phyloP scores from a whole-genome alignment of 2,113 vertebrate genomes.

The Phyllostomus hastatus region DNA sequence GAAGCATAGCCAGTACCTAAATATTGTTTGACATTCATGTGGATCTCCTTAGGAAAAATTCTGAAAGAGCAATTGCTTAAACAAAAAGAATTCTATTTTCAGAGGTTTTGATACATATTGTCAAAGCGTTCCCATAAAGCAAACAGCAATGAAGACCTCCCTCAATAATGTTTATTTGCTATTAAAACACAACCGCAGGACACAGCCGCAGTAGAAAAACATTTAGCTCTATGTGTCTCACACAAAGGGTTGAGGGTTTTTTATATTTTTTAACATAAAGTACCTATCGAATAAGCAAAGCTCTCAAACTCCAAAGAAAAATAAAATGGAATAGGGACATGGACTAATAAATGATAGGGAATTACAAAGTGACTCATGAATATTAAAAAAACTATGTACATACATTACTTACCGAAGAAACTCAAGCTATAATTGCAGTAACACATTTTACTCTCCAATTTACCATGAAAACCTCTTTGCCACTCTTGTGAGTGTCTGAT shows the following conservation, averaged over 20 bases:
- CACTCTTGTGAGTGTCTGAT: neutral
- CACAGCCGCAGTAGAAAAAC: neutral
- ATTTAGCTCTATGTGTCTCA: neutral
- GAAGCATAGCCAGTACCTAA: neutral
- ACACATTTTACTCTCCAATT: constrained; percentile 13
- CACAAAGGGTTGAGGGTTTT: neutral
- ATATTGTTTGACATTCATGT: neutral
- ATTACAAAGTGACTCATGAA: constrained; percentile 40
- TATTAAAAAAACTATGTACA: neutral
- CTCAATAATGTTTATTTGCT: neutral
- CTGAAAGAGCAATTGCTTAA: neutral
- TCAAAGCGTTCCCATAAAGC: neutral
- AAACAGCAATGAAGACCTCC: neutral
- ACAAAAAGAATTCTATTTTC: neutral
- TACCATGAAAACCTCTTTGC: constrained; percentile 25
- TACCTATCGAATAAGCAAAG: neutral
- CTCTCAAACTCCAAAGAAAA: neutral
- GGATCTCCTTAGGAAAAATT: neutral
- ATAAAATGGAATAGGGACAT: neutral
- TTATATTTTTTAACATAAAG: neutral
- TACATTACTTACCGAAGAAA: constrained; percentile 58
- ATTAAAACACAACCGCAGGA: neutral
- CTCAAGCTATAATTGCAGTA: neutral
- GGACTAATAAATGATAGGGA: constrained; percentile 6
- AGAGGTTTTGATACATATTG: neutral